A percentile compares a stretch with the other conserved stretches of the same genome.
Conservation (phyloP, 37 sponge, comb jelly and placozoan genomes). For the Theonella swinhoei region DNA sequence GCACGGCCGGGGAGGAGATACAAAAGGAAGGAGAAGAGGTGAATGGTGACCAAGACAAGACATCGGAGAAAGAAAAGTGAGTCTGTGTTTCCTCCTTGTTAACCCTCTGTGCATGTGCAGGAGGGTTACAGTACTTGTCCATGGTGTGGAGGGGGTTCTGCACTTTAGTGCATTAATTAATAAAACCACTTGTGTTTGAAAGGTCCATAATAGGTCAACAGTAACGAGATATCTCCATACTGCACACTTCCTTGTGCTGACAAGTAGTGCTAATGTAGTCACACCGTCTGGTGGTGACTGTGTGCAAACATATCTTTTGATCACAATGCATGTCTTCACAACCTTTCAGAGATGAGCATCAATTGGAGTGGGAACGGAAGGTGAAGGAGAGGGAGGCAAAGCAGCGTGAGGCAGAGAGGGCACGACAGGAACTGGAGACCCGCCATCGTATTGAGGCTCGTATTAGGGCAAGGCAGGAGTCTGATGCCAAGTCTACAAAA, state of each 20-base stretch:
- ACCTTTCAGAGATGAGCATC: slow-evolving; percentile 31
- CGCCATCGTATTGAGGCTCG: slow-evolving; percentile 60
- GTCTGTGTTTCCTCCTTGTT: too few species aligned
- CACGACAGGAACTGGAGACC: slow-evolving; percentile 58
- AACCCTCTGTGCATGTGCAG: slow-evolving; percentile 1
- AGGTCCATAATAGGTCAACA: too few species aligned
- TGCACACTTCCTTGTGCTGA: too few species aligned
- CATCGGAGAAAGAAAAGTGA: background rate
- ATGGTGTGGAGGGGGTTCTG: too few species aligned
- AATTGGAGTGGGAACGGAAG: slow-evolving; percentile 39
- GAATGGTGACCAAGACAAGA: background rate
- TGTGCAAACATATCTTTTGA: too few species aligned
- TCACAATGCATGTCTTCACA: too few species aligned
- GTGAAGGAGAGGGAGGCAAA: slow-evolving; percentile 39
- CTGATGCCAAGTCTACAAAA: slow-evolving; percentile 10
- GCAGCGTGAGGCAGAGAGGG: slow-evolving; percentile 38
- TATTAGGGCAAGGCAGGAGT: slow-evolving; percentile 41
- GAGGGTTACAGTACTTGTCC: too few species aligned
- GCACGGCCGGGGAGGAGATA: slow-evolving; percentile 7
- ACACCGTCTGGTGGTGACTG: too few species aligned
- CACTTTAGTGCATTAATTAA: too few species aligned
- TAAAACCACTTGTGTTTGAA: too few species aligned
- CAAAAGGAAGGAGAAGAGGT: background rate
- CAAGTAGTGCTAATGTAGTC: too few species aligned
- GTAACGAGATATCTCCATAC: too few species aligned